Conservation (phyloP, 2,888 invertebrate genomes). For the Drosophila falleni region DNA sequence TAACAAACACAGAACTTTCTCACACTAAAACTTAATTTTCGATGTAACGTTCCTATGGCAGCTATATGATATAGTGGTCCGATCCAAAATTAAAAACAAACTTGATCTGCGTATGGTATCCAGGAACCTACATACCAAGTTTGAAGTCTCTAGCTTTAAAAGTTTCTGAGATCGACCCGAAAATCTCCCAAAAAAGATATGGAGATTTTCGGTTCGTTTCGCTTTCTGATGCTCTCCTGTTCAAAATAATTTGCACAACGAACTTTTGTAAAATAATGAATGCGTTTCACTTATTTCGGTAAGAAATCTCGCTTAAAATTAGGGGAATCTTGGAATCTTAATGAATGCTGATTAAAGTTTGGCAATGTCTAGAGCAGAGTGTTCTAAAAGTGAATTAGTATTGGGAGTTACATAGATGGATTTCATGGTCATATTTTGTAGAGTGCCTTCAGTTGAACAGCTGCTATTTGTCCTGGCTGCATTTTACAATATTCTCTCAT, state of each 20-base stretch:
- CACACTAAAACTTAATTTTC: too few species aligned
- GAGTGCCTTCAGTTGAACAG: slow-evolving; percentile 41
- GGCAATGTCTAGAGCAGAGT: neutral
- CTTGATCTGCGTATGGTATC: too few species aligned
- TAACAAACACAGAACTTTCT: too few species aligned
- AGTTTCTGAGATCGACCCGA: too few species aligned
- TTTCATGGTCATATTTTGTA: slow-evolving; percentile 38
- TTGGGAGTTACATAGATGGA: slow-evolving; percentile 11
- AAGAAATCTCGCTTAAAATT: neutral
- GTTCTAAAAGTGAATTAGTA: slow-evolving; percentile 11
- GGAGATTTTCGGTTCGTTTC: too few species aligned
- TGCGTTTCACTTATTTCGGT: neutral
- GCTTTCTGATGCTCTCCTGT: too few species aligned
- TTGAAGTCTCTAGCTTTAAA: too few species aligned
- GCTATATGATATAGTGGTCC: too few species aligned
- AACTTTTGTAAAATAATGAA: neutral
- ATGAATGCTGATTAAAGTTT: neutral
- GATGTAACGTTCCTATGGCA: too few species aligned
- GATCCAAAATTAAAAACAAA: too few species aligned
- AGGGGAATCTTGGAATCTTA: neutral
- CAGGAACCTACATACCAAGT: too few species aligned
- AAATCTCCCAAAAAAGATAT: too few species aligned
- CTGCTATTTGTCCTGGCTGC: slow-evolving; percentile 47
- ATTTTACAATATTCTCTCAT: slow-evolving; percentile 50
- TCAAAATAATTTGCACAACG: neutral